Evolutionary conservation across 2,113 vertebrate genomes (phyloP), one percentile per base, ranked within the genome.

Genomic region (Amphilophus citrinellus): DNA sequence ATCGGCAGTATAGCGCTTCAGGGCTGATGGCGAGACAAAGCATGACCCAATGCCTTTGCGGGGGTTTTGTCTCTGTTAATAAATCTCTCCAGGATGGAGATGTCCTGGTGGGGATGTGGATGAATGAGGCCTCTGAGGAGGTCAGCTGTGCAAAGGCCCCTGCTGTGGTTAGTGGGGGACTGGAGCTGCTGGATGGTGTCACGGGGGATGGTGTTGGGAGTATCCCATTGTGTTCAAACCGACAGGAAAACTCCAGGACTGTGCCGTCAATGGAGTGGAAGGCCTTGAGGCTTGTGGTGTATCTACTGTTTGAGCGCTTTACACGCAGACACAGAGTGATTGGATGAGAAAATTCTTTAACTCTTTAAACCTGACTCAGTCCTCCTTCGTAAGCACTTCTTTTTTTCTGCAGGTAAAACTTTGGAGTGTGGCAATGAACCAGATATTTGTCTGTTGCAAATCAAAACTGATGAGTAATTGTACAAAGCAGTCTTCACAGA

Each of bases 251-350:
- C 1, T 53, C 32, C 20, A 27, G 44, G 44, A 53, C 2, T 3
- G 5, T 5, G 47, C 6, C 2, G 2, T 50, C 50, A 2, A 3
- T 53, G 50, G 50, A 6, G 15, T 53, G 50, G 5, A 6, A 15
- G 20, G 42, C 24, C 30, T 73, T 53, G 10, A 13, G 9, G 9
- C 42, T 68, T 68, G 39, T 68, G 30, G 42, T 7, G 65, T 50
- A 30, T 27, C 22, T 30, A 24, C 66, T 18, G 24, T 71, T 50
- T 27, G 44, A 53, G 66, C 44, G 10, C 7, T 53, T 73, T 3
- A 47, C 66, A 32, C 66, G 20, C 17, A 0, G 47, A 20, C 13
- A 27, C 0, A 6, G 17, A n/a, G 10, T n/a, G 66, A 73, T 1
- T n/a, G 47, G 66, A 53, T 18, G 5, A 18, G 50, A 53, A 18